These are phyloP conservation scores for Cygnus olor DNA, from an alignment of 2,797 vertebrate species.

Conservation along the genomic window DNA sequence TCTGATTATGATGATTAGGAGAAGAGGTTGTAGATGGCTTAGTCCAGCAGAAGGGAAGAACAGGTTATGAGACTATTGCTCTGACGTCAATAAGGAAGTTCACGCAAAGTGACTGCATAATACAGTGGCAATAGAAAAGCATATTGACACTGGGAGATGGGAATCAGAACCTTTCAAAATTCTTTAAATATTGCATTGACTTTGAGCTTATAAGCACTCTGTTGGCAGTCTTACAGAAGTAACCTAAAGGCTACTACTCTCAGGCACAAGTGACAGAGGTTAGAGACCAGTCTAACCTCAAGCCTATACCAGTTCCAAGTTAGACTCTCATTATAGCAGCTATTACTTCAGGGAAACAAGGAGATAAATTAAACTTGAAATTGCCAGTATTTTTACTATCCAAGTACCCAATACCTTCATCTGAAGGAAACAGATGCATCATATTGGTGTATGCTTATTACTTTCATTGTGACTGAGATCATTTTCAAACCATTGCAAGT, in stretches of 20 bases:
- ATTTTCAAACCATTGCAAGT: neutral
- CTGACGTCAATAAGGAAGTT: neutral
- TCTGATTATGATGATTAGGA: neutral
- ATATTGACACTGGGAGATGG: neutral
- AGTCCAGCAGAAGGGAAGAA: neutral
- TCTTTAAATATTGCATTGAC: neutral
- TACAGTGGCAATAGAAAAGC: neutral
- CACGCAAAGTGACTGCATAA: neutral
- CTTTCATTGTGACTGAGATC: neutral
- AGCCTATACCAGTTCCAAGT: neutral
- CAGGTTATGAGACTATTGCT: neutral
- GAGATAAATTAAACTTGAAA: neutral
- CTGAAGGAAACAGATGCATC: neutral
- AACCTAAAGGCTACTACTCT: neutral
- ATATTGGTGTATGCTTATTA: no score
- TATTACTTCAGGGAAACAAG: neutral
- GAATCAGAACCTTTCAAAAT: neutral
- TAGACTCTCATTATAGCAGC: neutral
- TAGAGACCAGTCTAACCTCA: neutral
- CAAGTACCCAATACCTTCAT: fast-evolving
- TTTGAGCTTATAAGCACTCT: neutral
- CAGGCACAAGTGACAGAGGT: neutral
- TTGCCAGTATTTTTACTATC: neutral
- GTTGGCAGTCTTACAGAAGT: neutral
- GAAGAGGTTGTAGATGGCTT: neutral